phyloP scores from a whole-genome alignment of 2,888 invertebrate species.

The Calliphora vomitoria region DNA sequence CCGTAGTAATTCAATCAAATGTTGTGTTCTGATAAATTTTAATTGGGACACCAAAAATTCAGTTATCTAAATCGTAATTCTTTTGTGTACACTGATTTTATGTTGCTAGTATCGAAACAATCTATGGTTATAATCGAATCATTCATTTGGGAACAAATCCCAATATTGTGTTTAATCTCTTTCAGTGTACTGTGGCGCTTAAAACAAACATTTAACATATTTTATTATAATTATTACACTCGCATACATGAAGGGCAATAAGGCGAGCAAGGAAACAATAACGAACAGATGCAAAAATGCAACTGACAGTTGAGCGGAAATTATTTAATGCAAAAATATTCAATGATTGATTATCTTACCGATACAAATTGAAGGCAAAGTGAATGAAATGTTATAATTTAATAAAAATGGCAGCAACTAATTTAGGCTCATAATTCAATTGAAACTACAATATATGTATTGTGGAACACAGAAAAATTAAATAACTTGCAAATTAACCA shows the following conservation, averaged over 20 bases:
- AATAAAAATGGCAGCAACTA: neutral
- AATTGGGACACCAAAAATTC: no score
- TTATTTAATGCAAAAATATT: slow-evolving; percentile 23
- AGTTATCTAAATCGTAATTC: no score
- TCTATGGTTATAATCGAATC: no score
- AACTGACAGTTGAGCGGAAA: slow-evolving; percentile 15
- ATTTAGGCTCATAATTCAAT: neutral
- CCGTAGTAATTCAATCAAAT: no score
- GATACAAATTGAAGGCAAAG: slow-evolving; percentile 12
- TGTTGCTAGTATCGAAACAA: no score
- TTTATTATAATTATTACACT: slow-evolving; percentile 22
- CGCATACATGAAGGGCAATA: neutral
- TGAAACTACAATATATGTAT: neutral
- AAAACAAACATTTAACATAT: neutral
- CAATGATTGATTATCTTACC: slow-evolving; percentile 37
- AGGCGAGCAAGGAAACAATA: neutral
- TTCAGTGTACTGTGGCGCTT: neutral
- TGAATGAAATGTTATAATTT: neutral
- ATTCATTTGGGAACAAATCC: no score
- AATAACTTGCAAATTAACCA: neutral
- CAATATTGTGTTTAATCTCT: no score
- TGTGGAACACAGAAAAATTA: neutral
- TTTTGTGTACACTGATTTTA: no score
- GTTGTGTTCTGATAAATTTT: no score
- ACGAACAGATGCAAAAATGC: neutral